Evolutionary conservation across 2,113 vertebrate genomes (phyloP).

Genomic region (Chunga burmeisteri): DNA sequence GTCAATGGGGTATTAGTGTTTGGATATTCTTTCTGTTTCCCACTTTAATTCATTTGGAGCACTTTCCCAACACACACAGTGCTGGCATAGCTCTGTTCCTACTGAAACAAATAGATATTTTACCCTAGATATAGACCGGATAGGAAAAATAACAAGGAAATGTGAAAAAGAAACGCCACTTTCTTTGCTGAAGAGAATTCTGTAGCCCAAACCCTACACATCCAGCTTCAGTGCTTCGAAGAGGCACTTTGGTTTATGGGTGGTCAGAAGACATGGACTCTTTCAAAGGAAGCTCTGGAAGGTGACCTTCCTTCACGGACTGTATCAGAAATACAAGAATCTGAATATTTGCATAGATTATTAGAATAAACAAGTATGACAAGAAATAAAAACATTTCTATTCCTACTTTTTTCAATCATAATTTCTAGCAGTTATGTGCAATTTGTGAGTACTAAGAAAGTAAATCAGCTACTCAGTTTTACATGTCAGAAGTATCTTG

Average conservation of each 20-base stretch:
- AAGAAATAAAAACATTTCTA: neutral
- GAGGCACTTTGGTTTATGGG: neutral
- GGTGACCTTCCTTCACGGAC: neutral
- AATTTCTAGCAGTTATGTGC: neutral
- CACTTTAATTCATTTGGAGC: neutral
- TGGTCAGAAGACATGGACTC: neutral
- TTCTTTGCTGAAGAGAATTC: neutral
- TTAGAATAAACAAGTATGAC: neutral
- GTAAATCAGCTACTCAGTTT: neutral
- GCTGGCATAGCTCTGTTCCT: neutral
- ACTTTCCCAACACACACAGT: neutral
- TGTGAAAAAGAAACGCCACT: neutral
- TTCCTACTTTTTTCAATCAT: neutral
- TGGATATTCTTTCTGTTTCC: neutral
- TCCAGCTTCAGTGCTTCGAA: neutral
- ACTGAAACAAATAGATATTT: neutral
- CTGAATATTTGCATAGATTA: neutral
- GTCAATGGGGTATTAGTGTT: neutral
- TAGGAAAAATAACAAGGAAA: neutral
- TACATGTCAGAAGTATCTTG: neutral
- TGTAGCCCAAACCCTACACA: neutral
- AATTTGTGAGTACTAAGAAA: neutral
- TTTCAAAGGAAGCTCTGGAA: neutral
- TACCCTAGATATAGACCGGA: neutral
- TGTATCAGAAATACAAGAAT: neutral